A percentile compares a stretch with the other conserved stretches of the same genome.
Conservation (phyloP, 2,113 vertebrate genomes). For the Leptobrachium ailaonicum region DNA sequence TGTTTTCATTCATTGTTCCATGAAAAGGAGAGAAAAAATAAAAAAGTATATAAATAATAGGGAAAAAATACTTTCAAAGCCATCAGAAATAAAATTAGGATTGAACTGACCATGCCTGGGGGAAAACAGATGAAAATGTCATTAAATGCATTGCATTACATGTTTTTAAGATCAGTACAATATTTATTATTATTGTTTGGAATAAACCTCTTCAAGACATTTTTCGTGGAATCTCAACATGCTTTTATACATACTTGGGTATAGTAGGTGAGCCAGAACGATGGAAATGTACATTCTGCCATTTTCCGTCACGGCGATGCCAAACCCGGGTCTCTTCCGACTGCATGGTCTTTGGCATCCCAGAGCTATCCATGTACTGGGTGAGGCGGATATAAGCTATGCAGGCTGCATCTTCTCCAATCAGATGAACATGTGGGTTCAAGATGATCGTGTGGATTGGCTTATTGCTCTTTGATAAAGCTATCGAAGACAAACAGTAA, state of each 20-base stretch:
- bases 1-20: too few relatives aligned
- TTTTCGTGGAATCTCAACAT: too few relatives aligned
- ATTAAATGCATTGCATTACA: too few relatives aligned
- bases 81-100: too few relatives aligned
- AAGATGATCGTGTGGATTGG: slow-evolving; percentile 94
- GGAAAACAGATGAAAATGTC: too few relatives aligned
- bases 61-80: too few relatives aligned
- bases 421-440: slow-evolving; percentile 93
- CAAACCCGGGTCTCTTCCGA: slow-evolving; percentile 94
- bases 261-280: slow-evolving; percentile 91
- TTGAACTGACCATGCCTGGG: too few relatives aligned
- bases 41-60: too few relatives aligned
- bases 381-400: slow-evolving; percentile 94
- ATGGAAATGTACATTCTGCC: slow-evolving; percentile 98
- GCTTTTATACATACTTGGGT: slow-evolving; percentile 77
- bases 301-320: slow-evolving; percentile 94
- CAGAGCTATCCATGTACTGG: slow-evolving; percentile 85
- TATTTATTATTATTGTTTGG: too few relatives aligned
- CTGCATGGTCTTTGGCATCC: slow-evolving; percentile 93
- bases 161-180: too few relatives aligned
- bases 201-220: too few relatives aligned
- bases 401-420: slow-evolving; percentile 93
- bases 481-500: slow-evolving; percentile 58
- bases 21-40: too few relatives aligned
- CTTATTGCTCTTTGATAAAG: slow-evolving; percentile 85